Percentiles rank a stretch among this genome's conserved stretches.
Evolutionary conservation across 2,888 invertebrate genomes (phyloP).

Genomic region (Oasisia sp.): DNA sequence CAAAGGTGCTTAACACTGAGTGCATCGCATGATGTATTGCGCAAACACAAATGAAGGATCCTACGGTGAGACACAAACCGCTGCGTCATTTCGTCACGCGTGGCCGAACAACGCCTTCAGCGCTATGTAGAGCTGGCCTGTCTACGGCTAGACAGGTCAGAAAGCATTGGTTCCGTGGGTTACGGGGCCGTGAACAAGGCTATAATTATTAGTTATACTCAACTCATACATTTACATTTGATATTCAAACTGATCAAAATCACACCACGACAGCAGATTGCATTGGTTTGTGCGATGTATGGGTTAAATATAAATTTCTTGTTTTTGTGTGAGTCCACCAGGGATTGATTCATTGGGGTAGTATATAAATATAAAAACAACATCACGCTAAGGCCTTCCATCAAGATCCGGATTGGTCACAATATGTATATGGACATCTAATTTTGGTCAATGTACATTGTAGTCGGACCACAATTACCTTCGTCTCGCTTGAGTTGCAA

Average conservation of each 20-base stretch:
- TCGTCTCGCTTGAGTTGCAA: not conserved
- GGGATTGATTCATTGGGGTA: too few relatives aligned
- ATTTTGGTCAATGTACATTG: not conserved
- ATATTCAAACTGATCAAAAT: too few relatives aligned
- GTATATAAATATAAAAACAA: not conserved
- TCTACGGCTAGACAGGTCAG: not conserved
- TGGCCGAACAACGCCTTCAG: not conserved
- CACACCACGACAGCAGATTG: too few relatives aligned
- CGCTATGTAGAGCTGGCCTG: too few relatives aligned
- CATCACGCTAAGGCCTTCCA: not conserved
- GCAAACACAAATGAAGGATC: not conserved
- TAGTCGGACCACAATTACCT: not conserved
- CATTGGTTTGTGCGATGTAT: too few relatives aligned
- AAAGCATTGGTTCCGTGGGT: not conserved
- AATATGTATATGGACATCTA: not conserved
- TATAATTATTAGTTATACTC: not conserved
- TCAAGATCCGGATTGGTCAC: not conserved
- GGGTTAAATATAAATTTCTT: too few relatives aligned
- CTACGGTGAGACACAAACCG: not conserved
- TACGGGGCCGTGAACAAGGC: not conserved
- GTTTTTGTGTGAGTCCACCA: too few relatives aligned
- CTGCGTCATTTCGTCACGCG: not conserved
- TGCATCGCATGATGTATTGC: not conserved
- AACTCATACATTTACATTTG: too few relatives aligned
- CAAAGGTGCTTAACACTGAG: not conserved